Evolutionary conservation across 2,797 vertebrate species (phyloP).

Genomic region (Novumbra hubbsi): DNA sequence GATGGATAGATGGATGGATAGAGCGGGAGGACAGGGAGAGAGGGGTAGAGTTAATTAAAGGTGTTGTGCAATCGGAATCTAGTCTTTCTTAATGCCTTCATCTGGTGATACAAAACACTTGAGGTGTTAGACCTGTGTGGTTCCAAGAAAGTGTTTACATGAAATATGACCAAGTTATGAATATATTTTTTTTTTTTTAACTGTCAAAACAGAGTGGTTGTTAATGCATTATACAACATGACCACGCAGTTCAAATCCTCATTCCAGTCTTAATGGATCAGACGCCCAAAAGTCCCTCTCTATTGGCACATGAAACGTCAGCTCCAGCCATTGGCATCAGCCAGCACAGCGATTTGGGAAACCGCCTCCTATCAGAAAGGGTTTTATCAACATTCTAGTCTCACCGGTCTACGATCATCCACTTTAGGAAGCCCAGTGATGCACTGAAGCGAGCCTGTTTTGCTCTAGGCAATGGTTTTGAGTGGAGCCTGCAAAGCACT

Average conservation of each 20-base stretch:
- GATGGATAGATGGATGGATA: constrained; percentile 37
- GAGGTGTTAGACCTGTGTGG: neutral
- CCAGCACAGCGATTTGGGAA: constrained; percentile 41
- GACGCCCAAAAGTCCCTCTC: constrained; percentile 32
- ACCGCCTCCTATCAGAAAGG: constrained; percentile 48
- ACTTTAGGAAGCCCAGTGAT: constrained; percentile 11
- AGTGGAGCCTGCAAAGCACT: constrained; percentile 39
- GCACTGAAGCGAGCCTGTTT: neutral
- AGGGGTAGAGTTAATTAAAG: neutral
- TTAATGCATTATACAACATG: constrained; percentile 11
- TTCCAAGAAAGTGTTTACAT: neutral
- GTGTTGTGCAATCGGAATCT: neutral
- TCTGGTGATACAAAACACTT: neutral
- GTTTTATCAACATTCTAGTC: constrained; percentile 50
- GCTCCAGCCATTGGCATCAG: constrained; percentile 26
- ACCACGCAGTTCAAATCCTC: constrained; percentile 40
- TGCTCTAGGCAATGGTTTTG: constrained; percentile 39
- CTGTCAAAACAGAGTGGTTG: neutral
- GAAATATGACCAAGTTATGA: neutral
- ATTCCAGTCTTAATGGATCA: constrained; percentile 45
- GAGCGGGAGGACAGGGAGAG: neutral
- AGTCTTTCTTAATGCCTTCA: neutral
- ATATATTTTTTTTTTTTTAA: neutral
- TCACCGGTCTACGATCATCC: constrained; percentile 44
- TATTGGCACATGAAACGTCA: constrained; percentile 44